Evolutionary conservation across 2,888 invertebrate genomes (phyloP).

Genomic region (Caenorhabditis becei): DNA sequence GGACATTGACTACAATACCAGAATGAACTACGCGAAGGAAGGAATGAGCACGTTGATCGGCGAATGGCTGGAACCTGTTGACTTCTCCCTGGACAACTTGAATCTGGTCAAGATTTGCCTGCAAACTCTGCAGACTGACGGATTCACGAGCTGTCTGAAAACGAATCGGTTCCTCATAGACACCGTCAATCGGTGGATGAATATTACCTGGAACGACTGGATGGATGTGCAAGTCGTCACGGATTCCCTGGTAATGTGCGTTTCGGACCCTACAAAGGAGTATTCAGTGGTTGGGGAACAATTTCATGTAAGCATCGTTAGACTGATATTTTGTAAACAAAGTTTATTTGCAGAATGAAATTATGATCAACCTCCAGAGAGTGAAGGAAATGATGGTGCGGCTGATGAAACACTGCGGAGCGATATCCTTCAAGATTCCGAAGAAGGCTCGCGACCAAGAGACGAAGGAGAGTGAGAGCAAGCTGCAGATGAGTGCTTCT

Average conservation of each 20-base stretch:
- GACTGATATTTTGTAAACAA: background rate
- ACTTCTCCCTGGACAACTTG: conserved; percentile 43
- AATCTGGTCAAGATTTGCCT: conserved; percentile 41
- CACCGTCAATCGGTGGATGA: conserved; percentile 10
- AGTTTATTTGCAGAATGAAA: conserved; percentile 39
- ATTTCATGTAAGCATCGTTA: conserved; percentile 14
- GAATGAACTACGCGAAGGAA: conserved; percentile 36
- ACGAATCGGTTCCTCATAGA: conserved; percentile 16
- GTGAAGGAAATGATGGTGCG: conserved; percentile 38
- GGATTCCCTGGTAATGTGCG: conserved; percentile 29
- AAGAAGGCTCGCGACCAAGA: conserved; percentile 49
- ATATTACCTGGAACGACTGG: conserved; percentile 2
- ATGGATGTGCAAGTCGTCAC: conserved; percentile 33
- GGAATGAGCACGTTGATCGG: conserved; percentile 47
- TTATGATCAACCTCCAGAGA: conserved; percentile 25
- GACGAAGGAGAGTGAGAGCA: conserved; percentile 3
- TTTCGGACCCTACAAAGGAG: conserved; percentile 5
- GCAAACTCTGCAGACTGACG: conserved; percentile 49
- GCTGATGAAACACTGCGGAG: conserved; percentile 29
- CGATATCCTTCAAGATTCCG: conserved; percentile 56
- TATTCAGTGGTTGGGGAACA: conserved; percentile 18
- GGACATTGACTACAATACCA: too few relatives aligned
- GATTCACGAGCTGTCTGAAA: conserved; percentile 23
- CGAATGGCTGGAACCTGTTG: conserved; percentile 45
- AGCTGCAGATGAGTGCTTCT: background rate